Evolutionary conservation across 2,888 invertebrate genomes (phyloP), one percentile per base, ranked within the genome.

Genomic region (Plemyria rubiginata): DNA sequence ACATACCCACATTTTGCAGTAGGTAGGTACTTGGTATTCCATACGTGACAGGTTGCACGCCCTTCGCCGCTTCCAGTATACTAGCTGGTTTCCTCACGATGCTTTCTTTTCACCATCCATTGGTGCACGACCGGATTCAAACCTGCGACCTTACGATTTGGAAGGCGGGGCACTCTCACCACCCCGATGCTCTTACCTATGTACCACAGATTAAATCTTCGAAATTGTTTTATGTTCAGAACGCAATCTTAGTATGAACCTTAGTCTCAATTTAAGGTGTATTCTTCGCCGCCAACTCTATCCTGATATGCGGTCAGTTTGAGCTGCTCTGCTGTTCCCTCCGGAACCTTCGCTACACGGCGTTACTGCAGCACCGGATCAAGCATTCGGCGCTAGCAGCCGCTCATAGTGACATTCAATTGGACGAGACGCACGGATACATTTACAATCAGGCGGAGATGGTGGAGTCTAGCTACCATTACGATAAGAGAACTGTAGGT

Each of bases 261-360:
- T 0, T 29, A 2, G 16, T 5, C n/a, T 41, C 0, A 2, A 48
- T 60, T 40, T 7, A 70, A 91, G 92, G 91, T 15, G 89, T 90
- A 43, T 87, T 90, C 65, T 91, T 89, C 71, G 90, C 87, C 0
- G 75, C 82, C 0, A 88, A 88, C 66, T 81, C 90, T 0, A 90
- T 91, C 55, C 67, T 92, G 1, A 79, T 92, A 38, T 92, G 92
- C 73, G 92, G 92, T 0, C 92, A 92, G 71, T 63, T 91, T n/a
- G 92, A 92, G 54, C 63, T 92, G 0, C 63, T 90, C 0, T 90
- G 90, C 74, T 92, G 91, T 70, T 85, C 87, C 38, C 73, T 91
- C 0, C 83, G 90, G 40, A 92, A 92, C 68, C 79, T 73, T 0
- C 83, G 90, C 1, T 88, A 81, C 74, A 86, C 91, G 0, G 90